Percentiles rank a stretch among this genome's conserved stretches.
phyloP scores from a whole-genome alignment of 1,140 invertebrate species.

The Pentalonia nigronervosa region DNA sequence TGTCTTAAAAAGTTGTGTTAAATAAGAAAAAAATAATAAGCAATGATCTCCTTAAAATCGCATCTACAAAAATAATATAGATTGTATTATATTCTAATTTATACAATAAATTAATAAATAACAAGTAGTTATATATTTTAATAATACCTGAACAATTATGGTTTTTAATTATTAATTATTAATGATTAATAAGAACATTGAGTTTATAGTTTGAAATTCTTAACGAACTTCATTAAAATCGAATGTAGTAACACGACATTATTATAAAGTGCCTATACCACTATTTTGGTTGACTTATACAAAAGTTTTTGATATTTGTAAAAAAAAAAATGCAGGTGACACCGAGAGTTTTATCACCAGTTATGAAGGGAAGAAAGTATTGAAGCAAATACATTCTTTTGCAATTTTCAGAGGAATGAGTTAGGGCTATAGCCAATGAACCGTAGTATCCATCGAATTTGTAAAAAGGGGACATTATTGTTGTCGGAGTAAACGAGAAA shows the following conservation, averaged over 20 bases:
- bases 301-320: background rate
- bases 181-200: background rate
- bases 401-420: conserved; percentile 14
- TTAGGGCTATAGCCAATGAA: conserved; percentile 21
- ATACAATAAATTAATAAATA: too few species aligned
- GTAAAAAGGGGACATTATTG: conserved; percentile 27
- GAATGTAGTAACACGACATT: background rate
- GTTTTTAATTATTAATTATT: background rate
- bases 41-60: too few species aligned
- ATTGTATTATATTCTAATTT: background rate
- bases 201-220: too few species aligned
- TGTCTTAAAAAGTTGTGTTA: background rate
- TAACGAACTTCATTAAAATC: background rate
- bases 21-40: background rate
- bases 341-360: background rate
- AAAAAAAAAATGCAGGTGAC: background rate
- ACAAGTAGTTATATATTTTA: background rate
- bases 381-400: conserved; percentile 19
- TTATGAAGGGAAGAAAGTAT: background rate
- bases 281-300: background rate
- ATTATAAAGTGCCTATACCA: background rate
- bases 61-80: background rate
- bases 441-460: conserved; percentile 48
- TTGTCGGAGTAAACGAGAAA: conserved; percentile 9
- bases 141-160: background rate